Base-by-base conservation (phyloP, 2,888 invertebrate genomes). In the Minunthozetes semirufus region DNA sequence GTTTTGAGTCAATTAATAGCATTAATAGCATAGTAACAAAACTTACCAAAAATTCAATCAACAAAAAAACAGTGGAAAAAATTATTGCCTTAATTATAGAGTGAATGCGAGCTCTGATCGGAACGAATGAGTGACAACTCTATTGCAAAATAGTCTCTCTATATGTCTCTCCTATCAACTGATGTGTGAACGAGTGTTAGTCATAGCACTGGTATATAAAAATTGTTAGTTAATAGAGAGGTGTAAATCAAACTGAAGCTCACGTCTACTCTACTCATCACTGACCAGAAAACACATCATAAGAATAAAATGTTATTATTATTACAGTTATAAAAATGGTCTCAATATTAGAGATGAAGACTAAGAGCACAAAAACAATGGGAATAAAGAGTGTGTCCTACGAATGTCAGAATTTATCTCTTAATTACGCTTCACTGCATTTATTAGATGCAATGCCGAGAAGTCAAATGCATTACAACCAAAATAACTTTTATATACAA, bases 391-490 rank as follows among this genome's bases (percentile, higher is more conserved):
- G 42, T 42, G 59, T 19, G 22, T 56, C 56, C 25, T 29, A 61
- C 46, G 1, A 48, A 70, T 70, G 70, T 70, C 46, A 48, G 25
- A 15, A 70, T 46, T 70, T 70, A 70, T 70, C 70, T 70, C 70
- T 48, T 70, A 70, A 70, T 70, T 70, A 70, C 70, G 70, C 25
- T 70, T 70, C 48, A 70, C 48, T 70, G 70, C 70, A 70, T 70
- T 70, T 70, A 70, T 70, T 70, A 70, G 42, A 70, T 70, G 70
- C 68, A 48, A 70, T 70, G 70, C 70, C 70, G n/a, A 46, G 48
- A 63, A 70, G 68, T 68, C 68, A 48, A 70, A 48, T 25, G 70
- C 68, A 68, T 68, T 68, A 19, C 42, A 68, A 46, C 68, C 6
- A 68, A 22, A 70, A 48, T 48, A 48, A 70, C 70, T 70, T 48